Percentiles rank a stretch among this genome's conserved stretches.
Conservation (phyloP, 2,888 invertebrate genomes). For the Microdon myrmicae region DNA sequence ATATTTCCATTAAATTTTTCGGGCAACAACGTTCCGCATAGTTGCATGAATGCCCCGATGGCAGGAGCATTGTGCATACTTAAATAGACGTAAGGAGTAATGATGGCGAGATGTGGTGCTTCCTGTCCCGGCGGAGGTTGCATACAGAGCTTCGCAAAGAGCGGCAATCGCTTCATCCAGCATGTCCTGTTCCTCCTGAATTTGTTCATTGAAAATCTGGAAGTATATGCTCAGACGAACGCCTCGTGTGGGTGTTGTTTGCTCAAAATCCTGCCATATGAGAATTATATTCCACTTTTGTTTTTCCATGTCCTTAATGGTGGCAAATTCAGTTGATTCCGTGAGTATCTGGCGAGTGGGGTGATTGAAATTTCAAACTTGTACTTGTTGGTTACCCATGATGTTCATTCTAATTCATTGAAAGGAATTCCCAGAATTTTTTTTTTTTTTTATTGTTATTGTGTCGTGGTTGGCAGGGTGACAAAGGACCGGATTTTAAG, state of each 20-base stretch:
- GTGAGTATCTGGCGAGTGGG: slow-evolving; percentile 1
- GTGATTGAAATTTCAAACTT: slow-evolving; percentile 23
- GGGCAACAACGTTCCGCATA: slow-evolving; percentile 33
- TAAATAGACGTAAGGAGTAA: slow-evolving; percentile 28
- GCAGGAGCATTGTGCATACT: slow-evolving; percentile 29
- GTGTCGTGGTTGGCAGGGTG: no score
- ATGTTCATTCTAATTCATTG: slow-evolving; percentile 13
- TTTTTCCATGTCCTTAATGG: background rate
- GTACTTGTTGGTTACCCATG: slow-evolving; percentile 34
- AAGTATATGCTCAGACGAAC: slow-evolving; percentile 3
- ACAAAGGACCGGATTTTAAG: no score
- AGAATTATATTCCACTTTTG: slow-evolving; percentile 15
- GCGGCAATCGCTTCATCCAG: slow-evolving; percentile 24
- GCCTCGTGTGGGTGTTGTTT: slow-evolving; percentile 18
- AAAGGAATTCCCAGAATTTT: slow-evolving; percentile 1
- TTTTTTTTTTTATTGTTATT: slow-evolving; percentile 2
- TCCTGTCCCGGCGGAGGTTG: background rate
- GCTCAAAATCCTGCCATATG: slow-evolving; percentile 32
- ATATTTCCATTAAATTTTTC: slow-evolving; percentile 42
- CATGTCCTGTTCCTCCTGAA: background rate
- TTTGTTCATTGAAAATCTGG: slow-evolving; percentile 30
- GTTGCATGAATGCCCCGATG: slow-evolving; percentile 29
- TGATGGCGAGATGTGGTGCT: slow-evolving; percentile 36
- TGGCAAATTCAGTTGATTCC: slow-evolving; percentile 11
- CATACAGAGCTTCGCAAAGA: slow-evolving; percentile 22